These are phyloP conservation scores for Heliconius hewitsoni DNA, from an alignment of 1,140 invertebrate species.

Conservation along the genomic window DNA sequence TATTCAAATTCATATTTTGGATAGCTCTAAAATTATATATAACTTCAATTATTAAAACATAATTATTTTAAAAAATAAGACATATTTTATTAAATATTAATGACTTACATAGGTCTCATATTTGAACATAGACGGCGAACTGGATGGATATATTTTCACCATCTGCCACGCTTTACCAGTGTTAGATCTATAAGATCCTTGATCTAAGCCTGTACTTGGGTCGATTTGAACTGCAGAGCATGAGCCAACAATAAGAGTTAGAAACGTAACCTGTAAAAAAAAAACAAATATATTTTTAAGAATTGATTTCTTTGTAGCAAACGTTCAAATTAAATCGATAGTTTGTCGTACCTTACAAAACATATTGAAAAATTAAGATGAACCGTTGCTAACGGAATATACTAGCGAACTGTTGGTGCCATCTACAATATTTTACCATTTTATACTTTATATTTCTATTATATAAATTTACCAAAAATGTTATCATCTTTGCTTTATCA, in stretches of 20 bases:
- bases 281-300: constrained; percentile 3
- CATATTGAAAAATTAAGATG: constrained; percentile 60
- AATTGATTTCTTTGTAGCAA: constrained; percentile 6
- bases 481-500: constrained; percentile 48
- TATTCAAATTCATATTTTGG: constrained; percentile 83
- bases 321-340: background rate
- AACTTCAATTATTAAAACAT: background rate
- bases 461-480: constrained; percentile 69
- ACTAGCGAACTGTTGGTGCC: constrained; percentile 67
- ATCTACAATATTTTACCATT: constrained; percentile 56
- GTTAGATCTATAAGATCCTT: constrained; percentile 37
- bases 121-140: constrained; percentile 44
- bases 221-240: constrained; percentile 58
- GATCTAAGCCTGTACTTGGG: constrained; percentile 37
- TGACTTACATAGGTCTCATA: constrained; percentile 62
- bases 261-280: constrained; percentile 56
- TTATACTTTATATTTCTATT: constrained; percentile 75
- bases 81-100: background rate
- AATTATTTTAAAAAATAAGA: background rate
- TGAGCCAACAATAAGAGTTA: constrained; percentile 51
- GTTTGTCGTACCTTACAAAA: constrained; percentile 42
- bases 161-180: constrained; percentile 52
- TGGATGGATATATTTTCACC: constrained; percentile 58
- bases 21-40: constrained; percentile 57
- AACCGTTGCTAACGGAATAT: constrained; percentile 59